Evolutionary conservation across 2,113 vertebrate species (phyloP).

Genomic region (Chlorocebus sabaeus): DNA sequence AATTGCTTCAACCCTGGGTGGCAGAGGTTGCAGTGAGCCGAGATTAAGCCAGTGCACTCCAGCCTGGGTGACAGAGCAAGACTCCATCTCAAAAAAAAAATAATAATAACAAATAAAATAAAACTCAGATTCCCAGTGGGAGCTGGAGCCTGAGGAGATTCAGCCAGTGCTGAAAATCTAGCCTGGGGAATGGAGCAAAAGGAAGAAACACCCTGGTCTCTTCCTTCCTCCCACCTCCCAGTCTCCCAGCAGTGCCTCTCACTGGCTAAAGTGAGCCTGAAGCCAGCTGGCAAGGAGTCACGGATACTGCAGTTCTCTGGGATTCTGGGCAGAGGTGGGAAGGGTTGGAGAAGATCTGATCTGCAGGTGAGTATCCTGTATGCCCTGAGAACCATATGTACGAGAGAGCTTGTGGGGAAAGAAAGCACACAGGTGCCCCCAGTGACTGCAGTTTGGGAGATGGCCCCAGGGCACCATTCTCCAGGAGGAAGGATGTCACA

Average conservation of each 20-base stretch:
- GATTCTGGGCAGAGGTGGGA: neutral
- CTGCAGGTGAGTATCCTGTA: rapidly evolving
- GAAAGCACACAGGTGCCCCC: rapidly evolving
- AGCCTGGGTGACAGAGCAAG: too few relatives aligned
- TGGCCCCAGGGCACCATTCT: neutral
- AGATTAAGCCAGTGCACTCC: too few relatives aligned
- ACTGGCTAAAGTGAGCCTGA: neutral
- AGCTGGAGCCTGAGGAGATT: neutral
- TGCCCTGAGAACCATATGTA: neutral
- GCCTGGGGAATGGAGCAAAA: neutral
- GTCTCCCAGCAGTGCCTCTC: too few relatives aligned
- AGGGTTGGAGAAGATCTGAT: too few relatives aligned
- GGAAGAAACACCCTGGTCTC: rapidly evolving
- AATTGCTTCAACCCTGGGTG: too few relatives aligned
- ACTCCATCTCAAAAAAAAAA: too few relatives aligned
- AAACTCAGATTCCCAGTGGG: too few relatives aligned
- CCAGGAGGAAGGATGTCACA: too few relatives aligned
- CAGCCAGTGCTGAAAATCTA: neutral
- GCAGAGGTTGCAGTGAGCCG: too few relatives aligned
- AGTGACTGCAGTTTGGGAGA: neutral
- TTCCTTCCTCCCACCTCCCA: too few relatives aligned
- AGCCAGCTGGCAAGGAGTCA: neutral
- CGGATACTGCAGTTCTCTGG: neutral
- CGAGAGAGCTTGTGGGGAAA: neutral
- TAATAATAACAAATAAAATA: too few relatives aligned